These are phyloP conservation scores for Madoqua kirkii DNA, from an alignment of 2,113 vertebrate genomes.

Conservation along the genomic window DNA sequence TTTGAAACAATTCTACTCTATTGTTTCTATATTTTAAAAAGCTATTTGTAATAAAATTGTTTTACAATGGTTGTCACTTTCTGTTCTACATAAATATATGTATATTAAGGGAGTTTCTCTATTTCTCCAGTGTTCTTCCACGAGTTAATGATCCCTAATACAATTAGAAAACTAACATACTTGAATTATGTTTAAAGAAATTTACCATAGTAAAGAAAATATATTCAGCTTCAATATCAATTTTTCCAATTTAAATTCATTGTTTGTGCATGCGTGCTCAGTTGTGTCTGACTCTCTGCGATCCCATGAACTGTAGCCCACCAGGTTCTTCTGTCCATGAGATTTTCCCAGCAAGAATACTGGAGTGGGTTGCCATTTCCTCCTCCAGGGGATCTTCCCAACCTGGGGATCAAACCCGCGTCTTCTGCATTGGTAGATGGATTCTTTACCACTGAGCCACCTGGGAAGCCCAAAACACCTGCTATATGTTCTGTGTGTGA, in stretches of 20 bases:
- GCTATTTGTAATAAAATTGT: not conserved
- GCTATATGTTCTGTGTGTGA: not conserved
- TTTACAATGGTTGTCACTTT: slow-evolving; percentile 29
- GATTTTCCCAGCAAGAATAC: not conserved
- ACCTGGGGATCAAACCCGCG: not conserved
- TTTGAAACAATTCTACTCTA: not conserved
- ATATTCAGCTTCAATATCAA: not conserved
- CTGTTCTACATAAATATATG: not conserved
- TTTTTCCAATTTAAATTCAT: slow-evolving; percentile 30
- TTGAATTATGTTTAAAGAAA: slow-evolving; percentile 5
- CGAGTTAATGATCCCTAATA: not conserved
- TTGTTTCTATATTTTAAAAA: not conserved
- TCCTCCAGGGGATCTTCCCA: not conserved
- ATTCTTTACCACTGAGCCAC: not conserved
- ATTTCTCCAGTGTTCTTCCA: not conserved
- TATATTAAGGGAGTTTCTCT: not conserved
- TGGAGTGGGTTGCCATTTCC: not conserved
- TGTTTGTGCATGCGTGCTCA: not conserved
- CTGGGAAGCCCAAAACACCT: not conserved
- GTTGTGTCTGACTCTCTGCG: not conserved
- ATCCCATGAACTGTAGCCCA: not conserved
- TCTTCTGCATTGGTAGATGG: not conserved
- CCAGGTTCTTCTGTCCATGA: not conserved
- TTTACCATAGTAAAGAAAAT: slow-evolving; percentile 15
- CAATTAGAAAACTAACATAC: not conserved